Conservation (phyloP, 92 coral and sea anemone genomes). For the Heliopora coerulea region DNA sequence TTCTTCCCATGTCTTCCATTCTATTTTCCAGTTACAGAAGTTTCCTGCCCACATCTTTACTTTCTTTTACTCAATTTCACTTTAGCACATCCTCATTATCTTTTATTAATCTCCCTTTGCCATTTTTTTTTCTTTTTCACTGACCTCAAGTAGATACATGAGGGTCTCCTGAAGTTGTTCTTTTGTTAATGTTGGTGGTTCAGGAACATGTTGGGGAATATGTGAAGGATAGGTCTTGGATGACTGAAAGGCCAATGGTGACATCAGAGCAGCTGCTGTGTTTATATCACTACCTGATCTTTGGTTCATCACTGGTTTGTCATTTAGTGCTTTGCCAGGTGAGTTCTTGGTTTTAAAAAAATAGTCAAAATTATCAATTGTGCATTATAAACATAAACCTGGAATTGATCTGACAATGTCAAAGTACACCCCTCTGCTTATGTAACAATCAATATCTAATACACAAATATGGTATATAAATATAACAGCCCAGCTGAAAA, state of each 20-base stretch:
- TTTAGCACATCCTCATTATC: neutral
- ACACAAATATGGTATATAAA: too few relatives aligned
- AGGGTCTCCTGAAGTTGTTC: slow-evolving; percentile 87
- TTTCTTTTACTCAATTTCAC: too few relatives aligned
- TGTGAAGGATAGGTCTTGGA: slow-evolving; percentile 49
- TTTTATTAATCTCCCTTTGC: neutral
- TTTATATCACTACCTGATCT: slow-evolving; percentile 23
- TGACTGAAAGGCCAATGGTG: slow-evolving; percentile 88
- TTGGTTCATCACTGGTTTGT: slow-evolving; percentile 11
- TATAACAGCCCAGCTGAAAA: too few relatives aligned
- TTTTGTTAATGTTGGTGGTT: slow-evolving; percentile 63
- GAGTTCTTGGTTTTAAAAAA: too few relatives aligned
- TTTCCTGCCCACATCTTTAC: too few relatives aligned
- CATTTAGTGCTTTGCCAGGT: slow-evolving; percentile 1
- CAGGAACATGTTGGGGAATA: slow-evolving; percentile 44
- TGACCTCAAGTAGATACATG: slow-evolving; percentile 81
- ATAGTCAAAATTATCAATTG: too few relatives aligned
- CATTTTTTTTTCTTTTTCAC: neutral
- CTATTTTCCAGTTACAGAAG: too few relatives aligned
- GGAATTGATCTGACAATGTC: too few relatives aligned
- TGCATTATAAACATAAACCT: too few relatives aligned
- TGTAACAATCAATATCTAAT: too few relatives aligned
- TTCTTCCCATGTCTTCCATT: too few relatives aligned
- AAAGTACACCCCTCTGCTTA: too few relatives aligned
- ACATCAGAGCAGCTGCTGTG: slow-evolving; percentile 68